phyloP scores from a whole-genome alignment of 1,140 invertebrate genomes.

The Maconellicoccus hirsutus region DNA sequence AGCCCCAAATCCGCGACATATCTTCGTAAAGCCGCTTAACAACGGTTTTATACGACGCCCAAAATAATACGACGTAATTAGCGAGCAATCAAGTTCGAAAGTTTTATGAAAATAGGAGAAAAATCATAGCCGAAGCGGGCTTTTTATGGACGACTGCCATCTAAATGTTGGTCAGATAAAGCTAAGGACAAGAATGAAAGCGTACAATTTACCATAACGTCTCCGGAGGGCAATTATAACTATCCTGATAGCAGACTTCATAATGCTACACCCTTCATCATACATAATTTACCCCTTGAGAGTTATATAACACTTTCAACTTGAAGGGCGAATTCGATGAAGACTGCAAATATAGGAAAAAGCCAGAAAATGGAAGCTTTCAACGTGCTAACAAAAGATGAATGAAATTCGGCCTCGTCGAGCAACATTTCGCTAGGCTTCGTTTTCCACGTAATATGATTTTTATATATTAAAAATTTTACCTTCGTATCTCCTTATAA shows the following conservation, averaged over 20 bases:
- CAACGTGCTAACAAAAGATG: not conserved
- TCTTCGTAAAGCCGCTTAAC: not conserved
- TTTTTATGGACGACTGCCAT: constrained; percentile 1
- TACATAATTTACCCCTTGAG: constrained; percentile 8
- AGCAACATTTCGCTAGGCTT: no score
- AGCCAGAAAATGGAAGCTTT: not conserved
- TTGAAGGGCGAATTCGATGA: not conserved
- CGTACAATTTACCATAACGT: constrained; percentile 4
- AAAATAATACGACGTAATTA: not conserved
- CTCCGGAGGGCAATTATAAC: constrained; percentile 7
- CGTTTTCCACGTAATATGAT: no score
- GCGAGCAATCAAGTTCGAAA: not conserved
- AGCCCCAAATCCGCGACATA: not conserved
- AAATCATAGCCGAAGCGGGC: not conserved
- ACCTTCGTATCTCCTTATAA: no score
- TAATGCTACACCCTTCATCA: not conserved
- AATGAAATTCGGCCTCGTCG: not conserved
- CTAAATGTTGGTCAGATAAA: constrained; percentile 9
- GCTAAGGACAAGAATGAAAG: constrained; percentile 3
- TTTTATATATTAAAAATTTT: no score
- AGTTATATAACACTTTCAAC: not conserved
- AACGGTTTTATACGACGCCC: not conserved
- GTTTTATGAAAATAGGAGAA: not conserved
- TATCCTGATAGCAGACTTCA: constrained; percentile 8
- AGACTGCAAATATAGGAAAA: not conserved